Conservation (phyloP, 2,888 invertebrate genomes). For the Zhengitettix transpicula region DNA sequence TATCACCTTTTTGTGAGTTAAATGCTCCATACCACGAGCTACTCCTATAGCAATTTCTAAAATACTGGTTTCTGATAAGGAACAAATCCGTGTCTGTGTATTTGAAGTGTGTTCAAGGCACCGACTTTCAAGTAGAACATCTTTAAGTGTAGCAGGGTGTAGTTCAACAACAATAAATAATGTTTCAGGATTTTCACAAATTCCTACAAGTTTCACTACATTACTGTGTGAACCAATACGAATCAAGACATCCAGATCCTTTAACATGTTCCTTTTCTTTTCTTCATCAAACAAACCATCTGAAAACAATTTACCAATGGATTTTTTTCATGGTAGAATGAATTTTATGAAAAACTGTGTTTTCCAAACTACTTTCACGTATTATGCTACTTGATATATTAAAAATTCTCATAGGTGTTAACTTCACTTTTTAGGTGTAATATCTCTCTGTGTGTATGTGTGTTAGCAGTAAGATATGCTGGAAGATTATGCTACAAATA, state of each 20-base stretch:
- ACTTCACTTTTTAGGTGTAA: too few relatives aligned
- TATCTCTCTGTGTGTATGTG: too few relatives aligned
- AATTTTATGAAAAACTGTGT: too few relatives aligned
- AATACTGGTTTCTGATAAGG: constrained; percentile 42
- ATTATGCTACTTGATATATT: too few relatives aligned
- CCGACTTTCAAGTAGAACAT: constrained; percentile 43
- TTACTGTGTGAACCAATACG: constrained; percentile 52
- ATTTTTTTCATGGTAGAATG: too few relatives aligned
- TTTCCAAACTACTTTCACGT: too few relatives aligned
- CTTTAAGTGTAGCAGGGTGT: constrained; percentile 48
- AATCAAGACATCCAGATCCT: constrained; percentile 55
- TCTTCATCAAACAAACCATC: constrained; percentile 4
- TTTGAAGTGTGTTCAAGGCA: constrained; percentile 29
- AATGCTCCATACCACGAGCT: constrained; percentile 54
- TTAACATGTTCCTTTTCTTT: constrained; percentile 31
- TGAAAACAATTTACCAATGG: neutral
- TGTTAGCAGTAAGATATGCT: too few relatives aligned
- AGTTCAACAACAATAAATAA: constrained; percentile 59
- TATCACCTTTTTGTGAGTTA: constrained; percentile 25
- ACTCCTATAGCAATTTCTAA: constrained; percentile 48
- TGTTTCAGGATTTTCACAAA: constrained; percentile 60
- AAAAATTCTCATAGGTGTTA: too few relatives aligned
- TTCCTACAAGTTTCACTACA: constrained; percentile 56
- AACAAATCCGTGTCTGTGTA: constrained; percentile 33
- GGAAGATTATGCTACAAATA: too few relatives aligned